Evolutionary conservation across 2,888 invertebrate species (phyloP), one percentile per base, ranked within the genome.

Genomic region (Microctonus brassicae): DNA sequence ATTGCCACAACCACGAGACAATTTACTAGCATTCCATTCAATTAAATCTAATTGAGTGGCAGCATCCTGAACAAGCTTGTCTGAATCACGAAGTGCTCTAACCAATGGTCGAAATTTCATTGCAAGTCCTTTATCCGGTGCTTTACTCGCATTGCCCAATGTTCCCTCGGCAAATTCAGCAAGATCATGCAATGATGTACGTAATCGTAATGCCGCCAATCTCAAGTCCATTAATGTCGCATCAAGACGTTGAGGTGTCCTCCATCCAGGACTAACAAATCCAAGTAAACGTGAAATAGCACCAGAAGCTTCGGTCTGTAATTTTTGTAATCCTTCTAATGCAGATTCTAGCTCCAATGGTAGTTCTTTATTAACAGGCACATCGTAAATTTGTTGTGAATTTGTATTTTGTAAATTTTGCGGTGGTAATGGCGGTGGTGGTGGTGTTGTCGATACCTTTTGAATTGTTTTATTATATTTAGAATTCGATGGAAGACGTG

Each of bases 91-190:
- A 60, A 97, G 87, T 2, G 95, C 94, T 81, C 93, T 93, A 34
- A 95, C 94, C 79, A 96, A 89, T 9, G 95, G 94, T 39, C 93
- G 90, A 82, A 97, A 89, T 88, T 94, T 95, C 81, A 90, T 90
- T 75, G 91, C 92, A 83, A 94, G 88, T 80, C 90, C 93, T 89
- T 94, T 94, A 86, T 95, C 95, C 78, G 94, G 93, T 63, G 94
- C 94, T 84, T 93, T 92, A 53, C 93, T 92, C 7, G 96, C 95
- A 87, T 97, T 97, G 42, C 95, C 96, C 72, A 97, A 89, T 29
- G 96, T 93, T 76, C 97, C 96, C 87, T 95, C 95, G 0, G 95
- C 93, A 86, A 97, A 97, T 78, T 96, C 95, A 0, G 95, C 92
- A 72, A 97, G 91, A 89, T 97, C 96, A 85, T 95, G 94, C 36